phyloP scores from a whole-genome alignment of 2,113 vertebrate species.

The Phocoena phocoena region DNA sequence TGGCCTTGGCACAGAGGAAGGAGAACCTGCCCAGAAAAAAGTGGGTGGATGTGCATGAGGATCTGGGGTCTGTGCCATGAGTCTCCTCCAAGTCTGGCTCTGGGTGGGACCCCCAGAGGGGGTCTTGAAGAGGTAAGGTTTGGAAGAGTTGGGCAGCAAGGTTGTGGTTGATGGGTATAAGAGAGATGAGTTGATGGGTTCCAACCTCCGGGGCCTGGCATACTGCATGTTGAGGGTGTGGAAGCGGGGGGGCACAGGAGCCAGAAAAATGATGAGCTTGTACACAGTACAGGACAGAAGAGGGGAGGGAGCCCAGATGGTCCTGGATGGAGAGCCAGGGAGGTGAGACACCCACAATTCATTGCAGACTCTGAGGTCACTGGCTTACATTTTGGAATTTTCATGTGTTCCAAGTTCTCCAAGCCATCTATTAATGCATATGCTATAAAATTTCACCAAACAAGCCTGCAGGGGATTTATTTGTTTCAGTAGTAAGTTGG shows the following conservation, averaged over 20 bases:
- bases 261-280: neutral
- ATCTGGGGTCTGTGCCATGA: slow-evolving; percentile 27
- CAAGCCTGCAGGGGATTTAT: neutral
- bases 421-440: neutral
- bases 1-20: slow-evolving; percentile 42
- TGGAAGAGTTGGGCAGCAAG: slow-evolving; percentile 26
- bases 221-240: neutral
- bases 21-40: slow-evolving; percentile 28
- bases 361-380: slow-evolving; percentile 37
- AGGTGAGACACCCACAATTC: neutral
- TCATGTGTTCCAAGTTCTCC: slow-evolving; percentile 1
- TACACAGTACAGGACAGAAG: neutral
- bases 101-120: slow-evolving; percentile 21
- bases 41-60: neutral
- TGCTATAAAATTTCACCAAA: slow-evolving; percentile 15
- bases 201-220: neutral
- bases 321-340: neutral
- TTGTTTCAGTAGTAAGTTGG: slow-evolving; percentile 27
- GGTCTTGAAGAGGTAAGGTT: neutral
- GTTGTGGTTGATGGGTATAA: neutral
- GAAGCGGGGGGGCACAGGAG: neutral
- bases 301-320: neutral
- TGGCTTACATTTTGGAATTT: neutral
- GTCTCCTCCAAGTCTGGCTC: neutral
- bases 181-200: neutral